Evolutionary conservation across 2,888 invertebrate genomes (phyloP).

Genomic region (Barypeithes pellucidus): DNA sequence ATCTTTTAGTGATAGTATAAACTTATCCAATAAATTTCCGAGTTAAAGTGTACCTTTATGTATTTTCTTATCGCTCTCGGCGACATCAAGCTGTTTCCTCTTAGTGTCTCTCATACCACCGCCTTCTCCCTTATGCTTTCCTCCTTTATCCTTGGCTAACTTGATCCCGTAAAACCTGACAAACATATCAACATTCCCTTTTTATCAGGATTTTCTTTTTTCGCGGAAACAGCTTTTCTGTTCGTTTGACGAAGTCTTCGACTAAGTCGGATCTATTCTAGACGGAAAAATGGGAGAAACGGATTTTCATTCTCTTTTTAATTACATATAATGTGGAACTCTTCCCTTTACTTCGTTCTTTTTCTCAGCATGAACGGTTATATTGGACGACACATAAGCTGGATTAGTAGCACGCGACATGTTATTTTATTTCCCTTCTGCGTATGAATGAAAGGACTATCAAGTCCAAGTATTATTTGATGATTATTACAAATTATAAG

Average conservation of each 20-base stretch:
- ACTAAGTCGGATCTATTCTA: constrained; percentile 24
- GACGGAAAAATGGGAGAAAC: constrained; percentile 6
- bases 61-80: constrained; percentile 58
- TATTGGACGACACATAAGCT: not conserved
- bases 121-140: constrained; percentile 29
- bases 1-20: constrained; percentile 16
- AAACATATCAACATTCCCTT: constrained; percentile 68
- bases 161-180: constrained; percentile 69
- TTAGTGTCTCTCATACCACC: constrained; percentile 54
- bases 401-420: not conserved
- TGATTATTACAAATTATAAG: no score
- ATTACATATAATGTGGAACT: constrained; percentile 1
- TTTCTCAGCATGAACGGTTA: not conserved
- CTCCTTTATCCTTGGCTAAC: constrained; percentile 58
- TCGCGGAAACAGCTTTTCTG: constrained; percentile 27
- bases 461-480: no score
- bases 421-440: no score
- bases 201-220: constrained; percentile 41
- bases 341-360: not conserved
- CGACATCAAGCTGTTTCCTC: constrained; percentile 60
- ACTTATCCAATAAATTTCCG: constrained; percentile 26
- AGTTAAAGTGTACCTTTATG: constrained; percentile 30
- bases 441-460: no score
- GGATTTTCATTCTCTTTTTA: constrained; percentile 17
- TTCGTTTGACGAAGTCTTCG: constrained; percentile 22